Base-by-base conservation (phyloP, 2,888 invertebrate genomes). In the Ephialtes manifestator region DNA sequence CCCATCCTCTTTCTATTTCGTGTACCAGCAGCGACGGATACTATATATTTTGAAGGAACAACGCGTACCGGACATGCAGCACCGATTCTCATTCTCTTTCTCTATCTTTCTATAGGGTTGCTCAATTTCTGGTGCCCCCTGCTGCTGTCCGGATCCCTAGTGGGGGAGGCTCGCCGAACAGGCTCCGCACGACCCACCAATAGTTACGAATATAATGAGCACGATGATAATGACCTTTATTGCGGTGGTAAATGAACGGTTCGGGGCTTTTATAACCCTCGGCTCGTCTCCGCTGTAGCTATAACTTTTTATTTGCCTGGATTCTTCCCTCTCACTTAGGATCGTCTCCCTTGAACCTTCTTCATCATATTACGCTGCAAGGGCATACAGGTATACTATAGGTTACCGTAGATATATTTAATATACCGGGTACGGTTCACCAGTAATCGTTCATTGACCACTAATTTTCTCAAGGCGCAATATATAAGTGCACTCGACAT, bases 1-100 rank as follows among this genome's bases (percentile, higher is more conserved):
- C 74, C 63, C 18, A n/a, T 43, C 20, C 28, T 43, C 77, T 74
- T 80, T 48, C 55, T 51, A 58, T 75, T 43, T 68, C 71, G 46
- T 71, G 35, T 60, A 31, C 39, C 46, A 76, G 53, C 15, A 68
- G 20, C 67, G 24, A 20, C 79, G 28, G 31, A 65, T 46, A 53
- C 43, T 43, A 55, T 76, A 58, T 78, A 39, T 75, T 68, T 83
- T 68, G 18, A 63, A 81, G 79, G 60, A 67, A 39, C 39, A 39
- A 39, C 39, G 8, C 10, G 39, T 10, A 82, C 79, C 72, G 80
- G 82, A 72, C 81, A 63, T 48, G 24, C 48, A 51, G 51, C 80
- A 28, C 70, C 20, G 39, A 4, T 13, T 13, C 43, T 77, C 39
- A 1, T 10, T 39, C 39, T 39, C 10, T 39, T 10, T 39, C 39